phyloP scores from a whole-genome alignment of 2,888 invertebrate genomes.

The Yponomeuta cagnagella region DNA sequence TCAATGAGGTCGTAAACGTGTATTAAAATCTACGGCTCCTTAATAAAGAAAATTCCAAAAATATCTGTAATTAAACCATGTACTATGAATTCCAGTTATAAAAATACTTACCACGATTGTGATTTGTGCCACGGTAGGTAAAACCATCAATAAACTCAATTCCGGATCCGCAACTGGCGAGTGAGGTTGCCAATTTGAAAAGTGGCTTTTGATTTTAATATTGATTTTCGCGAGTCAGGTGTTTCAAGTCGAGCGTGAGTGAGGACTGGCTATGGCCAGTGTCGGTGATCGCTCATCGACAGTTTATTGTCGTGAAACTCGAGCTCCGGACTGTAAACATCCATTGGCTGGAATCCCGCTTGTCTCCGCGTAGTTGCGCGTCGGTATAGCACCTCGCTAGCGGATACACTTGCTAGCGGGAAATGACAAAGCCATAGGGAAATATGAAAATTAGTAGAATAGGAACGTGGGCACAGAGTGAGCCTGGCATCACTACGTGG shows the following conservation, averaged over 20 bases:
- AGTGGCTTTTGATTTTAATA: background rate
- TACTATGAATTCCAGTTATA: too few relatives aligned
- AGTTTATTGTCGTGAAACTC: slow-evolving; percentile 59
- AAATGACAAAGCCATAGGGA: too few relatives aligned
- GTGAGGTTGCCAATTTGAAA: background rate
- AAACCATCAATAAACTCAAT: too few relatives aligned
- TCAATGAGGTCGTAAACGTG: too few relatives aligned
- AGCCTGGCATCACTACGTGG: too few relatives aligned
- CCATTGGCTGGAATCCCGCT: slow-evolving; percentile 60
- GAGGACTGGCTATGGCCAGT: slow-evolving; percentile 26
- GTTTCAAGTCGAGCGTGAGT: slow-evolving; percentile 20
- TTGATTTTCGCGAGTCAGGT: slow-evolving; percentile 42
- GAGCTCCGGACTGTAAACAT: slow-evolving; percentile 65
- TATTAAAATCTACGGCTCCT: too few relatives aligned
- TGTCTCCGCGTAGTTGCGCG: background rate
- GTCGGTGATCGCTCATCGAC: slow-evolving; percentile 35
- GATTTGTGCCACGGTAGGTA: too few relatives aligned
- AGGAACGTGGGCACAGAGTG: too few relatives aligned
- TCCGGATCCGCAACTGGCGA: background rate
- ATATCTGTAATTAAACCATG: too few relatives aligned
- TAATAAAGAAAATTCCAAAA: too few relatives aligned
- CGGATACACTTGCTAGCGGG: background rate
- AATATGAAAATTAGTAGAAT: too few relatives aligned
- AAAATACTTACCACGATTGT: too few relatives aligned
- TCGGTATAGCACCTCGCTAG: background rate